Evolutionary conservation across 2,797 vertebrate species (phyloP), one percentile per base, ranked within the genome.

Genomic region (Erpetoichthys calabaricus): DNA sequence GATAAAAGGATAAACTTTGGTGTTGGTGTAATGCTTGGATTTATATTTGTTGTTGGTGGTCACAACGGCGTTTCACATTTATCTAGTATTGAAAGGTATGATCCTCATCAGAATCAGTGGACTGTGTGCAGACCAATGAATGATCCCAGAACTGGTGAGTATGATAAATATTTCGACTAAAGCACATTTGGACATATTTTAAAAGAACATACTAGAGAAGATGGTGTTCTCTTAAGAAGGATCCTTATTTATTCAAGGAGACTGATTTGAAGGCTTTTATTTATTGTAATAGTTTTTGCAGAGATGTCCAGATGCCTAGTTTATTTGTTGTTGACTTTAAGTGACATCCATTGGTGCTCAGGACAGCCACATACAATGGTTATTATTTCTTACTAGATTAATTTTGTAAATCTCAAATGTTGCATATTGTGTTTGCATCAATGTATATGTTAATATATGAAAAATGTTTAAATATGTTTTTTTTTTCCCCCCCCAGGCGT

Each of bases 1-100:
- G 95, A 99, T 61, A 98, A 97, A 63, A 82, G 96, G 63, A 99
- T 98, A 63, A 95, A 99, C 86, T 99, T 99, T 6, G 96, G 94
- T 1, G 91, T 97, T 0, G 93, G 94, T 0, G 91, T 97, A 57
- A 95, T 92, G 92, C 82, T 98, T 57, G 96, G 96, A 63, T 99
- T 99, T 75, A 92, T 99, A 70, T 99, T 97, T 57, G 94, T 99
- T 42, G 96, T 98, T 2, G 94, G 94, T 0, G 94, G 96, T 8
- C 96, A 99, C 82, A 99, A 98, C 0, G 96, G 96, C 0, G 94
- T 97, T 61, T 97, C 92, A 2, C 96, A 98, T 75, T 67, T 99
- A 59, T 91, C 93, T 56, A 99, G 94, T 84, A 94, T 99, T 1
- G 96, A 99, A 86, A 80, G 96, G 65, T 99, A 91, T 3, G 96